phyloP scores from a whole-genome alignment of 2,888 invertebrate species.

The Eupithecia dodoneata region DNA sequence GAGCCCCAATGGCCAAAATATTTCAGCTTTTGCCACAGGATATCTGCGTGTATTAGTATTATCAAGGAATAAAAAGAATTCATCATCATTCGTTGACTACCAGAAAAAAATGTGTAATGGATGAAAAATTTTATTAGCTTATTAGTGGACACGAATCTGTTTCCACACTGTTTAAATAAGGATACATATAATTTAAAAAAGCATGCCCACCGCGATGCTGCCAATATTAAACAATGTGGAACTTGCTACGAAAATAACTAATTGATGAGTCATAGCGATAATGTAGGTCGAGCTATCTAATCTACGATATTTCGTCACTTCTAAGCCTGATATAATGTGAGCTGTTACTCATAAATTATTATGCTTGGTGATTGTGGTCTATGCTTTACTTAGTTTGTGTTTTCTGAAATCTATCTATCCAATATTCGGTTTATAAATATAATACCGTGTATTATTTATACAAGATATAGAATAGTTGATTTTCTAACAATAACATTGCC shows the following conservation, averaged over 20 bases:
- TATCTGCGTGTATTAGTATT: background rate
- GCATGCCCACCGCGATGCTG: slow-evolving; percentile 67
- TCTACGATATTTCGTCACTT: slow-evolving; percentile 9
- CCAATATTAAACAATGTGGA: slow-evolving; percentile 64
- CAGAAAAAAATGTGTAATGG: background rate
- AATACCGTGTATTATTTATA: background rate
- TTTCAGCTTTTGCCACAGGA: background rate
- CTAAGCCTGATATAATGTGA: background rate
- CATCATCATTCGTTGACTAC: background rate
- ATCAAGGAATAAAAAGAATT: background rate
- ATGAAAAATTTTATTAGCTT: background rate
- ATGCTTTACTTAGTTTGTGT: background rate
- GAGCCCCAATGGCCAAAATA: background rate
- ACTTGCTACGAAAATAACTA: slow-evolving; percentile 32
- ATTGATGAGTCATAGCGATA: slow-evolving; percentile 13
- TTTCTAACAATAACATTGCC: background rate
- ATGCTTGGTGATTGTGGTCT: background rate
- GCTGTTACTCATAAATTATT: background rate
- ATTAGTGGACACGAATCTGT: background rate
- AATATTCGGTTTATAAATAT: background rate
- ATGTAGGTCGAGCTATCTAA: slow-evolving; percentile 11
- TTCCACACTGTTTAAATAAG: slow-evolving; percentile 30
- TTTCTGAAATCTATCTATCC: background rate
- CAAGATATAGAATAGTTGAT: background rate
- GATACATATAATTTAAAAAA: slow-evolving; percentile 24